phyloP scores from a whole-genome alignment of 1,140 invertebrate genomes.

The Drosophila orosa region DNA sequence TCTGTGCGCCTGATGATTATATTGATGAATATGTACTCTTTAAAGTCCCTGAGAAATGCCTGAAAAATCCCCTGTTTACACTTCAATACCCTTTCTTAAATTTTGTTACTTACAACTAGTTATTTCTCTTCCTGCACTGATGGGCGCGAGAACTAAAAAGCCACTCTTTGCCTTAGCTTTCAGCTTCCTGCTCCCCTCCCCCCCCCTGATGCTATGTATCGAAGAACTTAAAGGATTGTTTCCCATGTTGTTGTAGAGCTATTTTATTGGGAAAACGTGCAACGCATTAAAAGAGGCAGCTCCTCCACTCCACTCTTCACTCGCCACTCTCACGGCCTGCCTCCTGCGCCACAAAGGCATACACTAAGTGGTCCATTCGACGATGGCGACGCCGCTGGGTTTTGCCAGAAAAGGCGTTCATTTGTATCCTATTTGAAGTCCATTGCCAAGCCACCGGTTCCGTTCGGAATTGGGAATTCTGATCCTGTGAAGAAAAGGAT shows the following conservation, averaged over 20 bases:
- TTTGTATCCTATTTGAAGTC: constrained; percentile 60
- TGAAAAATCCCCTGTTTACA: too few relatives aligned
- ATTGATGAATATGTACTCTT: too few relatives aligned
- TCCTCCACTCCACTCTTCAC: not conserved
- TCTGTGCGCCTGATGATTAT: not conserved
- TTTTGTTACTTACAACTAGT: not conserved
- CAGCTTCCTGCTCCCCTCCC: constrained; percentile 6
- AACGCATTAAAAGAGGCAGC: constrained; percentile 63
- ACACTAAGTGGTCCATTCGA: constrained; percentile 73
- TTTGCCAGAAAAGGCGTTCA: constrained; percentile 45
- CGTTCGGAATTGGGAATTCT: constrained; percentile 34
- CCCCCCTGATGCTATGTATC: constrained; percentile 43
- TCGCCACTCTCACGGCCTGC: not conserved
- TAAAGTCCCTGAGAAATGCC: too few relatives aligned
- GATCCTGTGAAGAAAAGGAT: constrained; percentile 52
- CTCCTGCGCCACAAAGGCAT: constrained; percentile 45
- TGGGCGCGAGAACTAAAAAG: constrained; percentile 41
- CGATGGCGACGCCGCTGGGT: constrained; percentile 27
- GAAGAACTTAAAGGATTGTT: constrained; percentile 77
- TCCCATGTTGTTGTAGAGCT: constrained; percentile 54
- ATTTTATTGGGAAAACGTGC: constrained; percentile 78
- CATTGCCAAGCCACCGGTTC: constrained; percentile 11
- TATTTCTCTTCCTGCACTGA: constrained; percentile 9
- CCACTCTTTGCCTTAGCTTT: constrained; percentile 14
- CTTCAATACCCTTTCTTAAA: not conserved